Base-by-base conservation (phyloP, 2,888 invertebrate genomes). In the Rhagophthalmus giganteus region DNA sequence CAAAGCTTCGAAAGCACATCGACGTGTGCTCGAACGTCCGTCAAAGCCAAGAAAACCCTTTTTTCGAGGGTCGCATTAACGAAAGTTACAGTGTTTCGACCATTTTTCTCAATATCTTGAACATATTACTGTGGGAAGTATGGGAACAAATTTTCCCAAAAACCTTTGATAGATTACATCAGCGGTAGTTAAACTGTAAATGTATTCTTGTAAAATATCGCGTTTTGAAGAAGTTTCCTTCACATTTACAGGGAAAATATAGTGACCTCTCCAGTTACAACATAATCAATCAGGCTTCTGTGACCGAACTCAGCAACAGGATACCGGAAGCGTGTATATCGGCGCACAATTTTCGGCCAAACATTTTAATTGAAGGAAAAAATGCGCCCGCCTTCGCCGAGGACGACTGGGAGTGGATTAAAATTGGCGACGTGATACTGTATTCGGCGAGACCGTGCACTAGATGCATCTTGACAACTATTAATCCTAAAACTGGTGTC, bases 391-490 rank as follows among this genome's bases (percentile, higher is more conserved):
- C 80, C 2, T 80, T 73, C 58, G 73, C 66, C 3, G 81, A 83
- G 68, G 82, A 83, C 52, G 61, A 71, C 9, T 83, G 82, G 82
- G 74, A 77, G 9, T 82, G 80, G 76, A 71, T 83, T 13, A 79
- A 76, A 65, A 78, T 83, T 15, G 82, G 82, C 0, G 72, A 76
- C 24, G 61, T 63, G 0, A 75, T 74, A 5, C 72, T 82, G 27
- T 72, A 79, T 55, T 77, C 78, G 57, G 73, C 80, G n/a, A 81
- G 79, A 63, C 78, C 78, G 1, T 82, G 82, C 58, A 74, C 79
- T 1, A 78, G 83, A 76, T 82, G 74, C 50, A 57, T 69, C 15
- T 58, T 74, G 38, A 71, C 69, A 0, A 73, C 73, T 2, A 69
- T 82, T 11, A 70, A 81, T 65, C 79, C 78, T 9, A 72, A 76